These are phyloP conservation scores for Tokudaia tokunoshimensis DNA, from an alignment of 2,797 vertebrate genomes.

Conservation along the genomic window DNA sequence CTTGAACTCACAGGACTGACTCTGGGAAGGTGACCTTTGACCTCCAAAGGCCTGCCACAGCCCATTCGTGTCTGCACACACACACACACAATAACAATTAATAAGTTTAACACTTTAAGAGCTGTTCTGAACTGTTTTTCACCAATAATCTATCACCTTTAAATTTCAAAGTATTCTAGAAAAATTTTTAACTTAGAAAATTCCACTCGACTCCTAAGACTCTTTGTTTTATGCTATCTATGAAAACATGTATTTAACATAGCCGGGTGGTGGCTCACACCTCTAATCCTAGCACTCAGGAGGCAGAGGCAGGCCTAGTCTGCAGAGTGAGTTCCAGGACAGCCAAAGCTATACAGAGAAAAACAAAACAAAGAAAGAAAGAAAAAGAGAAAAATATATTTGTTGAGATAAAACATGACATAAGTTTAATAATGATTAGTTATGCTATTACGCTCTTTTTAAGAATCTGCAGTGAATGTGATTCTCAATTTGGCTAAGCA, in stretches of 20 bases:
- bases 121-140: not conserved
- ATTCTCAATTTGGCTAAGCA: not conserved
- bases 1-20: not conserved
- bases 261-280: not conserved
- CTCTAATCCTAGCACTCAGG: not conserved
- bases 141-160: not conserved
- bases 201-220: not conserved
- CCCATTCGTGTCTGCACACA: not conserved
- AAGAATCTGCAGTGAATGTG: not conserved
- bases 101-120: not conserved
- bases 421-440: not conserved
- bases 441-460: not conserved
- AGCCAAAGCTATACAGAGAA: not conserved
- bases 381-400: not conserved
- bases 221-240: not conserved
- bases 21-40: not conserved
- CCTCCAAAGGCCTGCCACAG: not conserved
- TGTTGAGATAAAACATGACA: not conserved
- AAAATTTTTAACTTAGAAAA: constrained; percentile 37
- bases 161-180: constrained; percentile 11
- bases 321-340: not conserved
- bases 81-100: not conserved
- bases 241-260: not conserved
- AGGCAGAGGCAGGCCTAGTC: not conserved
- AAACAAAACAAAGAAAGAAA: not conserved